These are phyloP conservation scores for Ciconia maguari DNA, from an alignment of 2,113 vertebrate species.

Conservation along the genomic window DNA sequence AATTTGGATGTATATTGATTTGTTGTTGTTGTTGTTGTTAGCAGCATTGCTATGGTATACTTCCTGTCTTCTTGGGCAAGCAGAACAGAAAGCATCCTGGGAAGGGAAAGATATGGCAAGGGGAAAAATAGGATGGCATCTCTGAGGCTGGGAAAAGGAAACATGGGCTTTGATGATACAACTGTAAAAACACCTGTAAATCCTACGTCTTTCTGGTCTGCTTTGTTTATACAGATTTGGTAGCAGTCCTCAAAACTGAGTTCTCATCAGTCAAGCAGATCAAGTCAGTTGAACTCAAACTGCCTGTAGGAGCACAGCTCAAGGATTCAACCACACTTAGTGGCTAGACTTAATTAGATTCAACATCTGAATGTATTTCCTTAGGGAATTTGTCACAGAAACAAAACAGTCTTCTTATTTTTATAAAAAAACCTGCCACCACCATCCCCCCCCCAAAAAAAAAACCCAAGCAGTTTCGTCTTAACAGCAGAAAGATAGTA, in stretches of 20 bases:
- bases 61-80: background rate
- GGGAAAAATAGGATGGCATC: background rate
- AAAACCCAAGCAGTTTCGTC: background rate
- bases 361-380: background rate
- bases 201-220: background rate
- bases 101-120: background rate
- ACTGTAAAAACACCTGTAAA: background rate
- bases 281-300: background rate
- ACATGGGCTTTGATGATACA: background rate
- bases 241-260: background rate
- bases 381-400: background rate
- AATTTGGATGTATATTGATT: background rate
- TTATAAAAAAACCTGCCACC: background rate
- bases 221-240: background rate
- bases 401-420: background rate
- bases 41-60: background rate
- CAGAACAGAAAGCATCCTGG: background rate
- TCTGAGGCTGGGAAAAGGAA: background rate
- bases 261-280: background rate
- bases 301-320: background rate
- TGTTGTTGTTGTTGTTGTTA: background rate
- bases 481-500: background rate
- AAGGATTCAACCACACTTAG: background rate
- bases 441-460: no score
- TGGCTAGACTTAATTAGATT: background rate